Conservation (phyloP, 1,140 invertebrate species). For the Brachionus paranguensis region DNA sequence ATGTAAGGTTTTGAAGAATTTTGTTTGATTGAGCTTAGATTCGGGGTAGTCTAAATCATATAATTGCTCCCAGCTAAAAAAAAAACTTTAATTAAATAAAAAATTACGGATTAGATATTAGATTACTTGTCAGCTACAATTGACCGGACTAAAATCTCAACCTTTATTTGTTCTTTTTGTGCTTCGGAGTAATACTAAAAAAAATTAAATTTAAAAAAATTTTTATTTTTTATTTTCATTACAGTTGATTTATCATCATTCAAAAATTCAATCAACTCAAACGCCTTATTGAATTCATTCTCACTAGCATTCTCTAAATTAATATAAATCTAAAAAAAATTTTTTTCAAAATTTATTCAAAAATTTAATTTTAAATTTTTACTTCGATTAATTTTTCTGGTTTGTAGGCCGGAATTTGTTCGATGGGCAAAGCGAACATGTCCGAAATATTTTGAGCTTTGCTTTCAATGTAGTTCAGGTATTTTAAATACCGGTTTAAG, state of each 20-base stretch:
- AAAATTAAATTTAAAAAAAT: neutral
- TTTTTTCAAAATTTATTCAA: neutral
- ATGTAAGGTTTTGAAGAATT: conserved; percentile 24
- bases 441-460: neutral
- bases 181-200: neutral
- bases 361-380: neutral
- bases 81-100: neutral
- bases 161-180: neutral
- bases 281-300: conserved; percentile 1
- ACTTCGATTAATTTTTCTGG: conserved; percentile 34
- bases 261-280: conserved; percentile 25
- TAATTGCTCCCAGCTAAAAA: neutral
- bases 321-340: conserved; percentile 19
- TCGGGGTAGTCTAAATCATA: conserved; percentile 24
- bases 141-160: neutral
- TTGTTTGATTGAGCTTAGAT: neutral
- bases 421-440: neutral
- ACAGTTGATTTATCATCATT: neutral
- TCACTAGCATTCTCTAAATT: conserved; percentile 4
- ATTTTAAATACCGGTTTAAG: neutral
- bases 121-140: conserved; percentile 23
- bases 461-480: conserved; percentile 11
- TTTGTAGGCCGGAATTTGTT: conserved; percentile 23
- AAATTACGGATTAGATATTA: neutral
- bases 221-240: neutral